Conservation (phyloP, 1,140 invertebrate genomes). For the Elymnias hypermnestra region DNA sequence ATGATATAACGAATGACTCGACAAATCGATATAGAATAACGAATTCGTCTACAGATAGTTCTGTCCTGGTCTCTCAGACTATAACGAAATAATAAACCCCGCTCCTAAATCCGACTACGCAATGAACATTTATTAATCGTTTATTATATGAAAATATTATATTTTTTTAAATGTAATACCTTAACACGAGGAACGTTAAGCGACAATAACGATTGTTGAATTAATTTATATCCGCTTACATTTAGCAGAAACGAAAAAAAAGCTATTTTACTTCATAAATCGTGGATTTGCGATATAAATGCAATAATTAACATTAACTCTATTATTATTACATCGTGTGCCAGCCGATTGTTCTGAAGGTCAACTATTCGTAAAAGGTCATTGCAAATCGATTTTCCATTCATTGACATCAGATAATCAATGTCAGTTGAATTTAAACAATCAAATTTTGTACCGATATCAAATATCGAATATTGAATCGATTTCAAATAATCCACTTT, state of each 20-base stretch:
- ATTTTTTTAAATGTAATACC: conserved; percentile 11
- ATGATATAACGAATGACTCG: no score
- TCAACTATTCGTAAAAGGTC: conserved; percentile 1
- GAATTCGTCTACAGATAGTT: no score
- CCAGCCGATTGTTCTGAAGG: conserved; percentile 7
- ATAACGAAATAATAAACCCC: conserved; percentile 1
- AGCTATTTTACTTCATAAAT: conserved; percentile 34
- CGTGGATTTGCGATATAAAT: conserved; percentile 57
- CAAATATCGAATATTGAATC: no score
- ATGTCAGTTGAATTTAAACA: no score
- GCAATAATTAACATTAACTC: conserved; percentile 43
- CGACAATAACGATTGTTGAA: conserved; percentile 22
- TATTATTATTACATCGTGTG: conserved; percentile 33
- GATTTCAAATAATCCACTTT: no score
- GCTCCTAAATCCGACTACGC: conserved; percentile 8
- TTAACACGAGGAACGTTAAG: conserved; percentile 34
- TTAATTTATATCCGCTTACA: conserved; percentile 24
- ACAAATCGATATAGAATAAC: no score
- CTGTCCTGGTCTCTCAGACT: background rate
- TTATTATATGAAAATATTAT: conserved; percentile 28
- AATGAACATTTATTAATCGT: conserved; percentile 12
- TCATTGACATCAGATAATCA: no score
- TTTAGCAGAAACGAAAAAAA: conserved; percentile 29
- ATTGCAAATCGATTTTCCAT: no score
- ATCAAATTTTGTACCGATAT: no score